phyloP scores from a whole-genome alignment of 2,888 invertebrate genomes.

The Amiota minor region DNA sequence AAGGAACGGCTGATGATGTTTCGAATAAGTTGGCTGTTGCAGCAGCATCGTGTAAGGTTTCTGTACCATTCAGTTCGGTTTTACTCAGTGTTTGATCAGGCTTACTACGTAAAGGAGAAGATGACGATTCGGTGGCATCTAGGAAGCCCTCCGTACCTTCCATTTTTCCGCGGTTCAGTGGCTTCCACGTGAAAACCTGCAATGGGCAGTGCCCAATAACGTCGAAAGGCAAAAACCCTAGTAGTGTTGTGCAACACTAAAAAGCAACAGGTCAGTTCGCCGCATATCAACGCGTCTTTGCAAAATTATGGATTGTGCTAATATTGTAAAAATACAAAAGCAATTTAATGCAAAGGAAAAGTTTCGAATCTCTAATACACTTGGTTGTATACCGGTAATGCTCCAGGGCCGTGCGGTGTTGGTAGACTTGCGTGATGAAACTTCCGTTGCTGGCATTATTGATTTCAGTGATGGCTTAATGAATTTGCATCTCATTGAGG shows the following conservation, averaged over 20 bases:
- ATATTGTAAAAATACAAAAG: conserved; percentile 33
- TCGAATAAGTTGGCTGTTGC: not conserved
- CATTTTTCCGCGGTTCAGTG: no score
- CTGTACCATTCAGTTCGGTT: not conserved
- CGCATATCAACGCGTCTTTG: not conserved
- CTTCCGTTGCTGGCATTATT: conserved; percentile 70
- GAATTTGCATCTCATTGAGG: conserved; percentile 67
- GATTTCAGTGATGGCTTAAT: conserved; percentile 69
- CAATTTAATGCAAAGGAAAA: conserved; percentile 64
- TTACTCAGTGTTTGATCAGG: no score
- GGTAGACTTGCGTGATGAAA: conserved; percentile 71
- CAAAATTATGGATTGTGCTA: conserved; percentile 28
- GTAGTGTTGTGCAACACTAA: not conserved
- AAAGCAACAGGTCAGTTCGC: conserved; percentile 31
- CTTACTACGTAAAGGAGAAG: no score
- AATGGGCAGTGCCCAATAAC: no score
- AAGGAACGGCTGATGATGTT: no score
- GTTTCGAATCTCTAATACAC: conserved; percentile 65
- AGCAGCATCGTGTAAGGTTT: not conserved
- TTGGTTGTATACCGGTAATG: conserved; percentile 65
- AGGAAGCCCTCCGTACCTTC: no score
- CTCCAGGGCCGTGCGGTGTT: conserved; percentile 66
- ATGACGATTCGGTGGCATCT: no score
- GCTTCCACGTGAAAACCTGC: no score
- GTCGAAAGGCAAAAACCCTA: not conserved